Percentiles rank a stretch among this genome's conserved stretches.
Evolutionary conservation across 2,888 invertebrate genomes (phyloP).

Genomic region (Ophion obscuratus): DNA sequence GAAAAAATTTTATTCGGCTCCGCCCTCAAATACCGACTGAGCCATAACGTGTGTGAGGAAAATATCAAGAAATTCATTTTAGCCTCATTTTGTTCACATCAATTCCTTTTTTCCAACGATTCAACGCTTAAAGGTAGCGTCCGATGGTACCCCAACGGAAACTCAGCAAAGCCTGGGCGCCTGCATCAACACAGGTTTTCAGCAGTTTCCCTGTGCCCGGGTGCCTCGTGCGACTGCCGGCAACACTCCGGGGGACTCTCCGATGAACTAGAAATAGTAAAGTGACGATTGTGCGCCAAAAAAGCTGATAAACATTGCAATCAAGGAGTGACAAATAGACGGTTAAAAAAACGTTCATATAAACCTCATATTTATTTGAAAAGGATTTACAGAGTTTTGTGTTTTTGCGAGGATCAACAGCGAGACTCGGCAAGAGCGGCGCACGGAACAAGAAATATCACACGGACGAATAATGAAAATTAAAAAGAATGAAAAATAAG

Average conservation of each 20-base stretch:
- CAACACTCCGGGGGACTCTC: too few species aligned
- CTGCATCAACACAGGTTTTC: neutral
- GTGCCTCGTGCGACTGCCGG: neutral
- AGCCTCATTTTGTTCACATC: too few species aligned
- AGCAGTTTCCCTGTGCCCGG: too few species aligned
- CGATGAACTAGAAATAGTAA: too few species aligned
- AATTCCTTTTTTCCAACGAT: neutral
- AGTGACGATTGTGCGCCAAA: too few species aligned
- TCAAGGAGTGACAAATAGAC: neutral
- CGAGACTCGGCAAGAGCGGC: constrained; percentile 83
- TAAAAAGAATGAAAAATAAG: constrained; percentile 58
- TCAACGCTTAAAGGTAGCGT: neutral
- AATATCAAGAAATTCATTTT: too few species aligned
- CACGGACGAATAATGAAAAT: constrained; percentile 76
- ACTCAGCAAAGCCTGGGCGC: neutral
- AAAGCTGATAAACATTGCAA: too few species aligned
- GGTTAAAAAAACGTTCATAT: constrained; percentile 72
- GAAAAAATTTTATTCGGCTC: too few species aligned
- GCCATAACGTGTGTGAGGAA: too few species aligned
- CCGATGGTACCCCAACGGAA: neutral
- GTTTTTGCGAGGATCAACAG: constrained; percentile 82
- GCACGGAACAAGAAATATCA: constrained; percentile 82
- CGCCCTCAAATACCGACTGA: too few species aligned
- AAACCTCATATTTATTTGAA: constrained; percentile 84
- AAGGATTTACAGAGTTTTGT: constrained; percentile 83